Conservation (phyloP, 2,888 invertebrate genomes). For the Melanostoma mellinum region DNA sequence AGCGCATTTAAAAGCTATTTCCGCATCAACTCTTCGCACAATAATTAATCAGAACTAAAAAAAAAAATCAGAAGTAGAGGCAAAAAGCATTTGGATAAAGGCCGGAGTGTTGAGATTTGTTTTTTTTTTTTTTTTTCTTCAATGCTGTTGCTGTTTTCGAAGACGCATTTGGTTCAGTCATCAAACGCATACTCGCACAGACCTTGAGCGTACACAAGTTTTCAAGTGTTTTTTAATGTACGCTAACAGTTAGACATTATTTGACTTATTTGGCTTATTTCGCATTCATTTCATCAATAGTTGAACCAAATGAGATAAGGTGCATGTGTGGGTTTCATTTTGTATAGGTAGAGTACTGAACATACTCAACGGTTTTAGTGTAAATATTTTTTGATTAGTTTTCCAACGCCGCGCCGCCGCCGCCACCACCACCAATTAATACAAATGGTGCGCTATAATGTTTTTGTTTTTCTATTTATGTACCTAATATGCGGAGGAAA, state of each 20-base stretch:
- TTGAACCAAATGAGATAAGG: slow-evolving; percentile 27
- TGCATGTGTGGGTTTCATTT: slow-evolving; percentile 24
- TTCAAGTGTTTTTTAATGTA: background rate
- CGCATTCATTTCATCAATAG: slow-evolving; percentile 41
- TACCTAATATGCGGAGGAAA: too few relatives aligned
- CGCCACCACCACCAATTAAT: background rate
- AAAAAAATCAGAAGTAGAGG: background rate
- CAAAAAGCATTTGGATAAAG: background rate
- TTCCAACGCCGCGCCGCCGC: background rate
- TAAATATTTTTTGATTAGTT: background rate
- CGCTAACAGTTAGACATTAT: slow-evolving; percentile 14
- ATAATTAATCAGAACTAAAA: slow-evolving; percentile 42
- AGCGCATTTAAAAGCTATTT: slow-evolving; percentile 59
- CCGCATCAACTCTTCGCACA: slow-evolving; percentile 62
- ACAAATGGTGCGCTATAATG: background rate
- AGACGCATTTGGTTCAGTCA: slow-evolving; percentile 38
- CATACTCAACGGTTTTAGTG: slow-evolving; percentile 8
- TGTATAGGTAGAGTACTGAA: background rate
- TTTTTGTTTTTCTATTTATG: slow-evolving; percentile 6
- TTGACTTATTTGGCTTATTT: slow-evolving; percentile 57
- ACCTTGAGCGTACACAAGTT: slow-evolving; percentile 7
- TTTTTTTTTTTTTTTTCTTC: slow-evolving; percentile 11
- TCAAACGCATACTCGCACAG: slow-evolving; percentile 30
- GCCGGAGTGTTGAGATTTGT: slow-evolving; percentile 10
- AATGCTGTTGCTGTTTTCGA: slow-evolving; percentile 15